These are phyloP conservation scores for Zaprionus tsacasi DNA, from an alignment of 1,140 invertebrate species.

Conservation along the genomic window DNA sequence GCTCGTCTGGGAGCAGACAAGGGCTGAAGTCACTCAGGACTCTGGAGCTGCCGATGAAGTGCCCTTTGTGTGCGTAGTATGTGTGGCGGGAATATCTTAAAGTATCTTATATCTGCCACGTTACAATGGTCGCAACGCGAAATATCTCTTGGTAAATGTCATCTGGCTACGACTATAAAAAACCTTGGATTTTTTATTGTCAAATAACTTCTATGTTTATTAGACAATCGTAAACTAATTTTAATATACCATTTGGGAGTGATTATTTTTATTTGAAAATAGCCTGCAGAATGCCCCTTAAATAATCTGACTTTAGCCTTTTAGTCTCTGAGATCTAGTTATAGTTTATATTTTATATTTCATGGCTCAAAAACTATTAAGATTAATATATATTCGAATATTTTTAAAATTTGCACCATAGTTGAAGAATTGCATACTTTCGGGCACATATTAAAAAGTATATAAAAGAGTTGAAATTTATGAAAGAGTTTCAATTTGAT, in stretches of 20 bases:
- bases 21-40: slow-evolving; percentile 22
- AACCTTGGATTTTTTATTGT: not conserved
- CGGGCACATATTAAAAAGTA: not conserved
- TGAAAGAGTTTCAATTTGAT: not conserved
- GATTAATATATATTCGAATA: not conserved
- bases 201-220: not conserved
- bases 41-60: slow-evolving; percentile 59
- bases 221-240: too few relatives aligned
- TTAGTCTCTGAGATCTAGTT: too few relatives aligned
- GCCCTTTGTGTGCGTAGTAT: slow-evolving; percentile 38
- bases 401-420: not conserved
- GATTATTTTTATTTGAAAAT: too few relatives aligned
- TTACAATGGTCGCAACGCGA: not conserved
- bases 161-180: not conserved
- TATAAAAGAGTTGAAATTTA: not conserved
- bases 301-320: too few relatives aligned
- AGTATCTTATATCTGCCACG: slow-evolving; percentile 42
- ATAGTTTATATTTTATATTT: too few relatives aligned
- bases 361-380: too few relatives aligned
- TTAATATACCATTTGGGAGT: too few relatives aligned
- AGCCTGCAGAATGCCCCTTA: too few relatives aligned
- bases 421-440: slow-evolving; percentile 7
- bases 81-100: slow-evolving; percentile 52
- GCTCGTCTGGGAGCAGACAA: not conserved
- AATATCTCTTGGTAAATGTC: not conserved